A percentile compares a stretch with the other conserved stretches of the same genome.
Conservation (phyloP, 2,888 invertebrate genomes). For the Bedellia somnulentella region DNA sequence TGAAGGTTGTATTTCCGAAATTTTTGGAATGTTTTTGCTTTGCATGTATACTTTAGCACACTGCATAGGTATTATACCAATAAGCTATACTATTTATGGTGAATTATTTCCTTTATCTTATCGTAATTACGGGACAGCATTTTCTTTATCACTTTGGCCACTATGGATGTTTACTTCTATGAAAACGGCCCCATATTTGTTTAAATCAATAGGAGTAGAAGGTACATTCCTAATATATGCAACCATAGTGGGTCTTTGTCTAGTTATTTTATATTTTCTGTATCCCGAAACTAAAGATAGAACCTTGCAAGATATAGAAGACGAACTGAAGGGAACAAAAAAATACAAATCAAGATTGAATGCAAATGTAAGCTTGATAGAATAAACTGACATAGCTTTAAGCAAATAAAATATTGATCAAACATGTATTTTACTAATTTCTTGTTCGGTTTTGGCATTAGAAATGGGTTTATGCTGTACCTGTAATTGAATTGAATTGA, state of each 20-base stretch:
- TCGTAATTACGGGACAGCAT: conserved; percentile 44
- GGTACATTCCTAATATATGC: conserved; percentile 49
- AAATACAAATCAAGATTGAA: too few species aligned
- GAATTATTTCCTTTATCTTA: conserved; percentile 51
- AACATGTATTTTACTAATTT: too few species aligned
- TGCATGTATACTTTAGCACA: conserved; percentile 39
- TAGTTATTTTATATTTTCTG: conserved; percentile 31
- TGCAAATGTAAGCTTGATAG: too few species aligned
- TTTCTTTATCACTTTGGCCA: conserved; percentile 46
- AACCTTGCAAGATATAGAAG: too few species aligned
- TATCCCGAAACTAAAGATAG: conserved; percentile 50
- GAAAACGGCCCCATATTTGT: conserved; percentile 52
- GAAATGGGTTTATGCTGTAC: too few species aligned
- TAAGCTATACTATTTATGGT: conserved; percentile 52
- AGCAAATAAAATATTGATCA: too few species aligned
- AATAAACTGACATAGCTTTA: too few species aligned
- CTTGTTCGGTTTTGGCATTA: too few species aligned
- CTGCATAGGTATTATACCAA: conserved; percentile 42
- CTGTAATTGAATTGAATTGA: too few species aligned
- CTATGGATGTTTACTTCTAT: conserved; percentile 46
- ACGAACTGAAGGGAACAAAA: too few species aligned
- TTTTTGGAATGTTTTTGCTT: conserved; percentile 40
- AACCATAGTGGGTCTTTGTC: conserved; percentile 29
- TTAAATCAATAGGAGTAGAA: conserved; percentile 41
- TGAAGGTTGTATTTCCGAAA: conserved; percentile 27